Evolutionary conservation across 2,797 vertebrate genomes (phyloP).

Genomic region (Halcyon badia): DNA sequence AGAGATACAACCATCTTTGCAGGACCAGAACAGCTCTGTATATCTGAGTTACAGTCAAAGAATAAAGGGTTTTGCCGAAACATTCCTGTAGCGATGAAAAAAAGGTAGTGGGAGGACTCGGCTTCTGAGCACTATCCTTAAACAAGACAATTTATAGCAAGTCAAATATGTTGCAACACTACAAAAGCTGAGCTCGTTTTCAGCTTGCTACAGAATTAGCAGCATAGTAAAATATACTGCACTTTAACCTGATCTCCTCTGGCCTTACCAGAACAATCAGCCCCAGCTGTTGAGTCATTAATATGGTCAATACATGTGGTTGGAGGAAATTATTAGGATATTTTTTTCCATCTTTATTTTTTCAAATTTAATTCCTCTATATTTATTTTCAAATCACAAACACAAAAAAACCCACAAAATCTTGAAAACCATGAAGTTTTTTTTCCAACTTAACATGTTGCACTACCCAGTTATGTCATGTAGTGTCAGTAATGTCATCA

Average conservation of each 20-base stretch:
- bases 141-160: constrained; percentile 47
- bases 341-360: background rate
- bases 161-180: constrained; percentile 20
- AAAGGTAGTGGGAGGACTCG: constrained; percentile 19
- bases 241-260: background rate
- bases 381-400: background rate
- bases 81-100: background rate
- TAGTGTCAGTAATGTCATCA: constrained; percentile 50
- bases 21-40: constrained; percentile 5
- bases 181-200: constrained; percentile 26
- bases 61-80: constrained; percentile 22
- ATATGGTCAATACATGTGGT: background rate
- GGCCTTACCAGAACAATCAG: background rate
- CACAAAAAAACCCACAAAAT: background rate
- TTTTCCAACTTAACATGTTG: background rate
- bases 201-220: background rate
- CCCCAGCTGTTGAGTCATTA: background rate
- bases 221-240: background rate
- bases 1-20: constrained; percentile 20
- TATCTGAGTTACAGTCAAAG: constrained; percentile 22
- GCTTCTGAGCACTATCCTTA: background rate
- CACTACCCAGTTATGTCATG: constrained; percentile 29
- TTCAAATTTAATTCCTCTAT: background rate
- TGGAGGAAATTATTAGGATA: background rate
- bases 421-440: background rate